Conservation (phyloP, 2,113 vertebrate species). For the Tachysurus fulvidraco region DNA sequence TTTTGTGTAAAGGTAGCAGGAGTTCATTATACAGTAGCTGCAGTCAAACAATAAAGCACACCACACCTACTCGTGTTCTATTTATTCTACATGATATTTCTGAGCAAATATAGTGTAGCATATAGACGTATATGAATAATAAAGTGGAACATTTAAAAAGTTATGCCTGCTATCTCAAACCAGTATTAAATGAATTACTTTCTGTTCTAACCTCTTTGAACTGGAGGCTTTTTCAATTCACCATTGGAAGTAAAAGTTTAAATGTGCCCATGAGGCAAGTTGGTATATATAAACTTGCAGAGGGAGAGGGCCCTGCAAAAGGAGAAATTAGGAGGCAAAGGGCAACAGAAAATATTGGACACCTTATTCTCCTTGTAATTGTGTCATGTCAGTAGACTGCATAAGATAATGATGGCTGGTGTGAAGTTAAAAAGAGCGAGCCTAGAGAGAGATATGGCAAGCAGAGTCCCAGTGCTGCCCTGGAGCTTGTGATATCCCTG, state of each 20-base stretch:
- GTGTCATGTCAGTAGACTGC: constrained; percentile 49
- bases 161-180: constrained; percentile 25
- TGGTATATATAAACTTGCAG: constrained; percentile 43
- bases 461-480: not conserved
- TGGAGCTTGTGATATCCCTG: constrained; percentile 27
- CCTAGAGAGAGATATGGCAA: constrained; percentile 27
- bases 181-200: constrained; percentile 48
- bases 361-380: constrained; percentile 51
- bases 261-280: constrained; percentile 49
- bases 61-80: constrained; percentile 11
- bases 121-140: not conserved
- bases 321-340: constrained; percentile 50
- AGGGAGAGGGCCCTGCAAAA: constrained; percentile 30
- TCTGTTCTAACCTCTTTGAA: constrained; percentile 48
- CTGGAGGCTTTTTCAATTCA: constrained; percentile 45
- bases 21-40: constrained; percentile 7
- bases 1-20: not conserved
- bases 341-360: constrained; percentile 42
- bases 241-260: constrained; percentile 48
- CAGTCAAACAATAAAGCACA: constrained; percentile 13
- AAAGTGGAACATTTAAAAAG: constrained; percentile 31
- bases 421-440: constrained; percentile 36
- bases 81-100: not conserved
- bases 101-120: not conserved
- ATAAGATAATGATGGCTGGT: constrained; percentile 49